Base-by-base conservation (phyloP, 2,888 invertebrate species). In the Congeria kusceri region DNA sequence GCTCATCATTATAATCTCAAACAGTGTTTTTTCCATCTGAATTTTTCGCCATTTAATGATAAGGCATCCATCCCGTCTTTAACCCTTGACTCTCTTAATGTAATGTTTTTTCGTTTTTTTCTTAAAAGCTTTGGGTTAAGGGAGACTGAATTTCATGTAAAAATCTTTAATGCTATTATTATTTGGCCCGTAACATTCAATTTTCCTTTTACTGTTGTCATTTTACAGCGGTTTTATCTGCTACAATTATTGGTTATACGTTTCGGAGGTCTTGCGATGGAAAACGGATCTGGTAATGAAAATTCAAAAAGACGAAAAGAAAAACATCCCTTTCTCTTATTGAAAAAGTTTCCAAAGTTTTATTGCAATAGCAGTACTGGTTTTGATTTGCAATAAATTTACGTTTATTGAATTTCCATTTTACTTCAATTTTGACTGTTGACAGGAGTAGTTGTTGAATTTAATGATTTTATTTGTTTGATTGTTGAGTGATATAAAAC, bases 191-290 rank as follows among this genome's bases (percentile, higher is more conserved):
- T 64, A 81, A 77, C 77, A 68, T 75, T 81, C 81, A 81, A 81
- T 81, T 81, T 81, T 71, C 81, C 75, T 75, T 75, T 81, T 75
- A 77, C 62, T 77, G 71, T 65, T 77, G 75, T 68, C 73, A 44
- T 81, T 81, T 81, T 77, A 81, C 72, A 75, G 72, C 75, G 67
- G 77, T 81, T 81, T 81, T 77, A 77, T 81, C 71, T 77, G 71
- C 65, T 68, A 27, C 74, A 77, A 81, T 81, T 81, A 81, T 65
- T 75, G 77, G 81, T 75, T 81, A 72, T 77, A 80, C 68, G 73
- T 73, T 77, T 62, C 23, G 65, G 70, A 56, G 70, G 46, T 65
- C 77, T 71, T 68, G 63, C 29, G 56, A 81, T 70, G 64, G 75
- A 61, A 71, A 77, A 69, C 64, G 72, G 75, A 77, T 74, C 74